Evolutionary conservation across 2,113 vertebrate species (phyloP).

Genomic region (Varanus komodoensis): DNA sequence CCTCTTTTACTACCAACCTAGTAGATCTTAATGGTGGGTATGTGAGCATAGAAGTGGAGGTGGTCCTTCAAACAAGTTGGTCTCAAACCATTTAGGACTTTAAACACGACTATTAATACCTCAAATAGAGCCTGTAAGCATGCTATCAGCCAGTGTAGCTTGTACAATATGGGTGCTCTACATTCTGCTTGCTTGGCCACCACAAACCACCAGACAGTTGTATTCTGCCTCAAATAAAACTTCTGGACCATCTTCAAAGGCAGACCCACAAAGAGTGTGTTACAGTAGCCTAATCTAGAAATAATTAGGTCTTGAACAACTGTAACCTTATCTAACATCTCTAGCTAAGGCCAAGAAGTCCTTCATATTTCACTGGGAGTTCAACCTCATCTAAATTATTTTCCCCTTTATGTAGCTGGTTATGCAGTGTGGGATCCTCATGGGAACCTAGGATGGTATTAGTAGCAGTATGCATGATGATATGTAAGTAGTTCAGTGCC

Average conservation of each 20-base stretch:
- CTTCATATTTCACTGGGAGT: neutral
- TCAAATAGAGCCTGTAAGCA: neutral
- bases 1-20: neutral
- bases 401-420: neutral
- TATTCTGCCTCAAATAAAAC: neutral
- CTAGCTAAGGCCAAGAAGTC: neutral
- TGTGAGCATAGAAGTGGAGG: neutral
- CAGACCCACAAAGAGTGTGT: neutral
- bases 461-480: rapidly evolving
- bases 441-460: neutral
- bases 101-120: neutral
- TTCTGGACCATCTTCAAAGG: neutral
- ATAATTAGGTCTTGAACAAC: neutral
- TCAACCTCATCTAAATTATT: neutral
- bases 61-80: neutral
- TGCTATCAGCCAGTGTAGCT: neutral
- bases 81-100: neutral
- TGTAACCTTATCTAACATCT: neutral
- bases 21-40: too few species aligned
- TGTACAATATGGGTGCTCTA: neutral
- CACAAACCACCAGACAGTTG: neutral
- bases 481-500: neutral
- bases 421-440: neutral
- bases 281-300: neutral
- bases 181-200: neutral